phyloP scores from a whole-genome alignment of 2,113 vertebrate genomes.

The Thalassoma bifasciatum region DNA sequence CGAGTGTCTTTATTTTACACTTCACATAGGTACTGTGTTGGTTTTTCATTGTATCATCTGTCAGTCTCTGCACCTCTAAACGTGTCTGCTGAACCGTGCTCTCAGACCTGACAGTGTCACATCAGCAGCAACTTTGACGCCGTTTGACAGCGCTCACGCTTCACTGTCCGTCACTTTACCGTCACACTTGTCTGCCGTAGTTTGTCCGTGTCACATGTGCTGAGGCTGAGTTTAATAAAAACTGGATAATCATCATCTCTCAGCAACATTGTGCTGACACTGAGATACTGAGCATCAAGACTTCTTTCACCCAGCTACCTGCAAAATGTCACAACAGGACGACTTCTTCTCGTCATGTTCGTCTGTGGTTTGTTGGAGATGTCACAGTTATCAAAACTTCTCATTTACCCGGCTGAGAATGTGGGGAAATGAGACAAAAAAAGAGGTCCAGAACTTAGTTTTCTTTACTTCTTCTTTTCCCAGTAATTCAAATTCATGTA shows the following conservation, averaged over 20 bases:
- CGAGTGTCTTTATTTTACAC: background rate
- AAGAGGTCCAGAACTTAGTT: too few relatives aligned
- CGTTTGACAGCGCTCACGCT: constrained; percentile 38
- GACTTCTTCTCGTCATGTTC: background rate
- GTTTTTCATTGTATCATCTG: background rate
- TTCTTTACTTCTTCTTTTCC: background rate
- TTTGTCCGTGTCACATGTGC: constrained; percentile 61
- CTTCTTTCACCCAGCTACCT: constrained; percentile 20
- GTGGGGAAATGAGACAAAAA: too few relatives aligned
- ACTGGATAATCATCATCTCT: constrained; percentile 41
- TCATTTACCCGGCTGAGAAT: too few relatives aligned
- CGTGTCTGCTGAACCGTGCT: constrained; percentile 19
- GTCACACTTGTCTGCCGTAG: constrained; percentile 53
- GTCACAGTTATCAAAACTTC: too few relatives aligned
- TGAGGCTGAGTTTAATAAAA: constrained; percentile 48
- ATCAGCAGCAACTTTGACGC: constrained; percentile 49
- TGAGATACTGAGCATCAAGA: constrained; percentile 3
- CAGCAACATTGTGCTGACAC: constrained; percentile 40
- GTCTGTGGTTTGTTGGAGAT: too few relatives aligned
- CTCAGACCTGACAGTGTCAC: constrained; percentile 9
- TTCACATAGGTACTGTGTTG: background rate
- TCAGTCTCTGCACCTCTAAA: constrained; percentile 6
- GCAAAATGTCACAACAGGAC: constrained; percentile 23
- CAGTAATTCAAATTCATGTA: background rate
- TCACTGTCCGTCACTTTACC: constrained; percentile 50